phyloP scores from a whole-genome alignment of 2,113 vertebrate genomes.

The Columbina picui region DNA sequence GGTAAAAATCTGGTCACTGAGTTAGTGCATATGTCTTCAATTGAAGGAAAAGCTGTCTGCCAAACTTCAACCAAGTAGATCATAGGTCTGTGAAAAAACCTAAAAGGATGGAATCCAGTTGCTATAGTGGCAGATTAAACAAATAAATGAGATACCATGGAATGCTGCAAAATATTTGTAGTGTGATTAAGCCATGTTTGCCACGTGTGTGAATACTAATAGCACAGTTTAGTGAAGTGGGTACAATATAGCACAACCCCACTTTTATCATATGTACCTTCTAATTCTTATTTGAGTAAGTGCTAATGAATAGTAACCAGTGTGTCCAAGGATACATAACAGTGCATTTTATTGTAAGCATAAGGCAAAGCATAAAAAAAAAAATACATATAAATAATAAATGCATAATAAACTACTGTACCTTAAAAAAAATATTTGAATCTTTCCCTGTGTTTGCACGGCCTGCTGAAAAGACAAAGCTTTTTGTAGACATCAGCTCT shows the following conservation, averaged over 20 bases:
- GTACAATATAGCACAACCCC: background rate
- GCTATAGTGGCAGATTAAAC: constrained; percentile 84
- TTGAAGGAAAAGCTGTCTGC: constrained; percentile 70
- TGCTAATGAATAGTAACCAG: background rate
- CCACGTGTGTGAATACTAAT: constrained; percentile 77
- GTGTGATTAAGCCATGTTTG: constrained; percentile 82
- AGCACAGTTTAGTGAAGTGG: constrained; percentile 57
- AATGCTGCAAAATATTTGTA: constrained; percentile 86
- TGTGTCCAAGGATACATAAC: background rate
- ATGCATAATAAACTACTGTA: background rate
- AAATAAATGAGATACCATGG: constrained; percentile 87
- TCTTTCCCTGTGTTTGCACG: background rate
- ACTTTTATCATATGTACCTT: background rate
- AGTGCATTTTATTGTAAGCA: background rate
- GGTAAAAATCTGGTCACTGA: constrained; percentile 71
- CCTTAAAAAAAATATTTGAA: background rate
- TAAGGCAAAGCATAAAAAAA: background rate
- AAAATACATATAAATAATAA: background rate
- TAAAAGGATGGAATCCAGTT: constrained; percentile 79
- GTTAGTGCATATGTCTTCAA: constrained; percentile 80
- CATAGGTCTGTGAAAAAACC: constrained; percentile 67
- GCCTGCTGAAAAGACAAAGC: background rate
- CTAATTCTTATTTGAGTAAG: background rate
- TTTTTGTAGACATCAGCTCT: background rate
- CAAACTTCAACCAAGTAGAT: constrained; percentile 76